Evolutionary conservation across 2,113 vertebrate genomes (phyloP).

Genomic region (Pan paniscus): DNA sequence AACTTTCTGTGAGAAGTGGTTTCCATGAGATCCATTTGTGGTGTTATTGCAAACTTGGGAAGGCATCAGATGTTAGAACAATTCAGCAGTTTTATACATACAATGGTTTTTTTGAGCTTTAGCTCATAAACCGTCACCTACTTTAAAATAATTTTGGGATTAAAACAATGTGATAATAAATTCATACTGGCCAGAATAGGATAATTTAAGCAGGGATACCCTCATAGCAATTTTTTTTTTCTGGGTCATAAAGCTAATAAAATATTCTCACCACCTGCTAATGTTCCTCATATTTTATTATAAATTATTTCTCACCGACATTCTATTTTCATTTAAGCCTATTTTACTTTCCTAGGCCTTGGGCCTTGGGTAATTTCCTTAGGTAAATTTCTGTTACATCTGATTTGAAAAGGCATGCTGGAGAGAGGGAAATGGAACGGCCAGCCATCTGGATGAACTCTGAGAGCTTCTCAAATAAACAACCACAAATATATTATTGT

Average conservation of each 20-base stretch:
- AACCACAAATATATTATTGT: neutral
- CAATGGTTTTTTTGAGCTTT: neutral
- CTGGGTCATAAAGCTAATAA: neutral
- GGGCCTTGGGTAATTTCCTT: neutral
- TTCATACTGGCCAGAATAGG: neutral
- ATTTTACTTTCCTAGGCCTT: neutral
- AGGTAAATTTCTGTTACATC: neutral
- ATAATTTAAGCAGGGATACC: neutral
- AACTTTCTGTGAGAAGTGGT: neutral
- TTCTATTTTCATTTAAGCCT: neutral
- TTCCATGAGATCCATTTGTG: neutral
- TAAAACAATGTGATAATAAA: neutral
- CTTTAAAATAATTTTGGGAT: conserved; percentile 14
- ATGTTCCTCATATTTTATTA: neutral
- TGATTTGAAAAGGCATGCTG: neutral
- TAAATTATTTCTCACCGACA: neutral
- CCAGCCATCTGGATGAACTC: neutral
- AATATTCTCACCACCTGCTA: neutral
- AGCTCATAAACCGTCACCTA: neutral
- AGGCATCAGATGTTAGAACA: neutral
- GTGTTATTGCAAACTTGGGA: neutral
- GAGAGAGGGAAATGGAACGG: neutral
- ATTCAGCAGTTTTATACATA: neutral
- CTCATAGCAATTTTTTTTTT: neutral
- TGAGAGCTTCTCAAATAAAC: neutral